Evolutionary conservation across 1,140 invertebrate genomes (phyloP).

Genomic region (Macrocentrus cingulum): DNA sequence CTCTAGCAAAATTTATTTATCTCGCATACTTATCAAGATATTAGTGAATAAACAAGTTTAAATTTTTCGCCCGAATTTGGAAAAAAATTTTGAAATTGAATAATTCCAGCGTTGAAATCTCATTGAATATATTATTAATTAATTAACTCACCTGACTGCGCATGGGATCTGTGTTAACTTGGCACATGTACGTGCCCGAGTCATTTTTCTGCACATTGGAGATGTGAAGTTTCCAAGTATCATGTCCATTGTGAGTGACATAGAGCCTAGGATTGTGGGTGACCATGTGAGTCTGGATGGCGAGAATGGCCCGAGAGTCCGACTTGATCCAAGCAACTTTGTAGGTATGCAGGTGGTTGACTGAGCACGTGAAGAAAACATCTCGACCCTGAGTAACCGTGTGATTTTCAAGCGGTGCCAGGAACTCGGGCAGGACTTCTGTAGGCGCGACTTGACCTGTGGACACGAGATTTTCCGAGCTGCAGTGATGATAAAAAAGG

Average conservation of each 20-base stretch:
- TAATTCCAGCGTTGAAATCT: too few species aligned
- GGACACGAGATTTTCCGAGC: too few species aligned
- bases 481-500: background rate
- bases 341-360: slow-evolving; percentile 82
- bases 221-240: slow-evolving; percentile 88
- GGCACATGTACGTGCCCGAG: slow-evolving; percentile 87
- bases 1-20: too few species aligned
- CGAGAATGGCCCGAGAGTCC: slow-evolving; percentile 84
- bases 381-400: slow-evolving; percentile 85
- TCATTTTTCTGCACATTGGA: slow-evolving; percentile 86
- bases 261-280: slow-evolving; percentile 80
- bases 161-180: slow-evolving; percentile 91
- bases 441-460: slow-evolving; percentile 56
- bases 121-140: background rate
- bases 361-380: slow-evolving; percentile 83
- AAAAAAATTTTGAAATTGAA: too few species aligned
- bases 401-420: slow-evolving; percentile 81
- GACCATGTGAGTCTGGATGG: slow-evolving; percentile 87
- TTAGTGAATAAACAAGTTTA: too few species aligned
- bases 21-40: too few species aligned
- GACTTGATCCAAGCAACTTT: slow-evolving; percentile 92
- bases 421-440: slow-evolving; percentile 74
- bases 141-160: slow-evolving; percentile 74
- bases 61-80: too few species aligned
- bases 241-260: slow-evolving; percentile 87